Conservation (phyloP, 2,888 invertebrate genomes). For the Papilio elwesi region DNA sequence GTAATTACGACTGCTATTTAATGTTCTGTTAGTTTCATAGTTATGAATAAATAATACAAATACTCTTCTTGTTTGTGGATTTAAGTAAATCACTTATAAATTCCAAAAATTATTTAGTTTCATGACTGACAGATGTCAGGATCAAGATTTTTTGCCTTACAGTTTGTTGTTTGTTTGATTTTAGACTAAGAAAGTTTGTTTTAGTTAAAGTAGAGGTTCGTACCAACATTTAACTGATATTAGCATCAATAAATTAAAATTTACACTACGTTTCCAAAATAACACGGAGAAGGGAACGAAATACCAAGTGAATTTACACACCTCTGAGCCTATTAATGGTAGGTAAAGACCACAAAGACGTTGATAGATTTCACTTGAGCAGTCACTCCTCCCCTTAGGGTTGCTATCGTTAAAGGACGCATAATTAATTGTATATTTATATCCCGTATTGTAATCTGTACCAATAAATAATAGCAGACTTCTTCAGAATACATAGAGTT, state of each 20-base stretch:
- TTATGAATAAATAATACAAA: no score
- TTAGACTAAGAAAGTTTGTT: no score
- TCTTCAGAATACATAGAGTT: no score
- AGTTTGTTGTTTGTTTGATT: no score
- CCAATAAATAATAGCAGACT: neutral
- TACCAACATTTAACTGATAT: neutral
- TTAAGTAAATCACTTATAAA: no score
- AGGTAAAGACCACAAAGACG: conserved; percentile 32
- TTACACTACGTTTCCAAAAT: neutral
- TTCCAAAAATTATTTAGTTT: no score
- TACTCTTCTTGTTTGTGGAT: no score
- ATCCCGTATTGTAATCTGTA: neutral
- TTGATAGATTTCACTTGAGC: conserved; percentile 26
- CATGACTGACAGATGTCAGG: no score
- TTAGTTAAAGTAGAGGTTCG: neutral
- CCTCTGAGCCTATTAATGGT: conserved; percentile 24
- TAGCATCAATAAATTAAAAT: no score
- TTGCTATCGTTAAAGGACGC: neutral
- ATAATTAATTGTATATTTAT: neutral
- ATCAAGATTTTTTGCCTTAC: no score
- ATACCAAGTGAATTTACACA: conserved; percentile 21
- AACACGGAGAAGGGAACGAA: neutral
- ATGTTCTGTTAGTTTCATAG: no score
- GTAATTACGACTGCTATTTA: no score
- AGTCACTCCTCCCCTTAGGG: conserved; percentile 27